Percentiles rank a stretch among this genome's conserved stretches.
Conservation (phyloP, 1,140 invertebrate species). For the Drosophila bifasciata region DNA sequence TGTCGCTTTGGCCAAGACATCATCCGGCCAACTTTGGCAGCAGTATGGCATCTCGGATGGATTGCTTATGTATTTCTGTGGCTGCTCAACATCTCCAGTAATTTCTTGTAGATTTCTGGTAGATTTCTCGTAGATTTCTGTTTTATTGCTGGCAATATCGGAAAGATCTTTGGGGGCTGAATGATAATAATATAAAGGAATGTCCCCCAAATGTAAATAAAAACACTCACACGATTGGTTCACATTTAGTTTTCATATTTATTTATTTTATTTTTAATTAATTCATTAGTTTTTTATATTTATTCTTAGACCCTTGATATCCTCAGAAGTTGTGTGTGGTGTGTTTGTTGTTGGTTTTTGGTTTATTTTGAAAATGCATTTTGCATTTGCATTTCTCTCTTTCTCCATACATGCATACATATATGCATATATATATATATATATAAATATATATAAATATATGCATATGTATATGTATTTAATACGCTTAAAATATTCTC, state of each 20-base stretch:
- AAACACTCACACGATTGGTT: slow-evolving; percentile 49
- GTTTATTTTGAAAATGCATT: slow-evolving; percentile 69
- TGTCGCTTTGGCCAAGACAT: slow-evolving; percentile 53
- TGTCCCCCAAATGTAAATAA: slow-evolving; percentile 3
- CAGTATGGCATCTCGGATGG: slow-evolving; percentile 24
- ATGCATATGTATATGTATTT: slow-evolving; percentile 37
- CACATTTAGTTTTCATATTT: slow-evolving; percentile 81
- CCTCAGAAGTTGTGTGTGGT: slow-evolving; percentile 77
- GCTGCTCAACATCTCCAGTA: slow-evolving; percentile 27
- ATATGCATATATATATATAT: slow-evolving; percentile 34
- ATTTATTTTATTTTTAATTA: slow-evolving; percentile 82
- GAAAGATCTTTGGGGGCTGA: no score
- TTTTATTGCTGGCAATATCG: no score
- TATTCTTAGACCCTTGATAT: slow-evolving; percentile 82
- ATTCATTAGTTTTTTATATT: slow-evolving; percentile 81
- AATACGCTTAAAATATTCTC: slow-evolving; percentile 54
- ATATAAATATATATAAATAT: slow-evolving; percentile 19
- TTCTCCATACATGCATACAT: slow-evolving; percentile 10
- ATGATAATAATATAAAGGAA: not conserved
- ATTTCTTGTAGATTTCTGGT: not conserved
- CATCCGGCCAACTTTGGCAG: not conserved
- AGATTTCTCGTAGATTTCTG: no score
- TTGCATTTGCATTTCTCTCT: slow-evolving; percentile 45
- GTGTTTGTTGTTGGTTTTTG: slow-evolving; percentile 60
- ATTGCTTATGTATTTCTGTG: slow-evolving; percentile 49